phyloP scores from a whole-genome alignment of 2,797 vertebrate species.

The Orientallactaga sibirica region DNA sequence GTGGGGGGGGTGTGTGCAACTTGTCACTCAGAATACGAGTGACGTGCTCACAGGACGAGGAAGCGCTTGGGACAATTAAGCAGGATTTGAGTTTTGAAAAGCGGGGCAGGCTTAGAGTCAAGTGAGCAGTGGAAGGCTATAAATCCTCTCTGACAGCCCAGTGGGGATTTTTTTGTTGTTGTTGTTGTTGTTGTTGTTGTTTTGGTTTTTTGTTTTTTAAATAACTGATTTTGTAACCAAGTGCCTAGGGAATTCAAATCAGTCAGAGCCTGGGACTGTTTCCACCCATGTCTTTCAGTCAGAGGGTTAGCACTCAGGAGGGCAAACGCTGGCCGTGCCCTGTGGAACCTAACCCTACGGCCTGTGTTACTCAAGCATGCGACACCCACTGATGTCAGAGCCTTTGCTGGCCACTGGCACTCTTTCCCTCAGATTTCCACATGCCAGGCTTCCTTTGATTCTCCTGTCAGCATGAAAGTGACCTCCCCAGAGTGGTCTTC shows the following conservation, averaged over 20 bases:
- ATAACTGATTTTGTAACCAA: conserved; percentile 50
- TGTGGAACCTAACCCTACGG: neutral
- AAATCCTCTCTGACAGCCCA: conserved; percentile 24
- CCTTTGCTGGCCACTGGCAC: neutral
- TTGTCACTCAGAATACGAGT: conserved; percentile 13
- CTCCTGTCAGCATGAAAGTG: neutral
- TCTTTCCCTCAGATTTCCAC: neutral
- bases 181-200: no score
- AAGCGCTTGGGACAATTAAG: neutral
- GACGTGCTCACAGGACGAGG: conserved; percentile 21
- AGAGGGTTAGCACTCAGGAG: neutral
- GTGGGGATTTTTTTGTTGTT: no score
- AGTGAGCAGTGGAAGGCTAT: neutral
- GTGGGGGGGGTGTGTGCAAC: neutral
- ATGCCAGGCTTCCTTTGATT: neutral
- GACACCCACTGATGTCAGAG: neutral
- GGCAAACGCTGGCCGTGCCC: neutral
- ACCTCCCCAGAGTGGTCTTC: neutral
- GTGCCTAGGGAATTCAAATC: neutral
- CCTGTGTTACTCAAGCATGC: neutral
- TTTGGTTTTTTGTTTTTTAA: conserved; percentile 40
- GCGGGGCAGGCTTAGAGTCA: neutral
- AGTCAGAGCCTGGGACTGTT: neutral
- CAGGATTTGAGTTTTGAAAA: conserved; percentile 29
- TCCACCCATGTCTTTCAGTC: neutral